phyloP scores from a whole-genome alignment of 2,888 invertebrate species.

The Sinohyriopsis cumingii region DNA sequence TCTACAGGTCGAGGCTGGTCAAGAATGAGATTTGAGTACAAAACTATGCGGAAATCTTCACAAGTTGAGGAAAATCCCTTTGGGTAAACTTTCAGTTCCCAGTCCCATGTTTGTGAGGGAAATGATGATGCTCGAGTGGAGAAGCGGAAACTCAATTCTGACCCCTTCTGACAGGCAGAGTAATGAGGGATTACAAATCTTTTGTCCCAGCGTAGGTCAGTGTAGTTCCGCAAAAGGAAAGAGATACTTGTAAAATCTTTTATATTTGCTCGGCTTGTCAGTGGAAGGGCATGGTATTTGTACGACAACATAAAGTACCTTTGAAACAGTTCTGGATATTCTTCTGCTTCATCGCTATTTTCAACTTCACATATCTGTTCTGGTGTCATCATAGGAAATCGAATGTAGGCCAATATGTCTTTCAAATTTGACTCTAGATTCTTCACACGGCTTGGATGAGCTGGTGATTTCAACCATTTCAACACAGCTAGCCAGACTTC shows the following conservation, averaged over 20 bases:
- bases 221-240: slow-evolving; percentile 71
- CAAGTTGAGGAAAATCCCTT: slow-evolving; percentile 63
- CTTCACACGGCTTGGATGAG: slow-evolving; percentile 61
- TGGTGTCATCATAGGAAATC: slow-evolving; percentile 97
- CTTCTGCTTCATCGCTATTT: slow-evolving; percentile 84
- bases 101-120: slow-evolving; percentile 72
- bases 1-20: slow-evolving; percentile 70
- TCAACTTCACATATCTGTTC: slow-evolving; percentile 89
- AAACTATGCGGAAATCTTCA: slow-evolving; percentile 65
- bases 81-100: slow-evolving; percentile 71
- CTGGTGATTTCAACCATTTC: slow-evolving; percentile 66
- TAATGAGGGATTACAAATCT: slow-evolving; percentile 67
- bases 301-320: slow-evolving; percentile 71
- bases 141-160: slow-evolving; percentile 67
- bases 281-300: slow-evolving; percentile 72
- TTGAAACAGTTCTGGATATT: slow-evolving; percentile 67
- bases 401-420: slow-evolving; percentile 84
- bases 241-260: slow-evolving; percentile 65
- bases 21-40: slow-evolving; percentile 67
- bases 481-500: slow-evolving; percentile 70
- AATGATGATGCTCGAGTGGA: slow-evolving; percentile 71
- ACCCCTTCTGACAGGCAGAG: slow-evolving; percentile 53
- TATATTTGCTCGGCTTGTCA: slow-evolving; percentile 64
- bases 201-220: slow-evolving; percentile 73
- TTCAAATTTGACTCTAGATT: slow-evolving; percentile 79